phyloP scores from a whole-genome alignment of 2,888 invertebrate species.

The Metalampra italica region DNA sequence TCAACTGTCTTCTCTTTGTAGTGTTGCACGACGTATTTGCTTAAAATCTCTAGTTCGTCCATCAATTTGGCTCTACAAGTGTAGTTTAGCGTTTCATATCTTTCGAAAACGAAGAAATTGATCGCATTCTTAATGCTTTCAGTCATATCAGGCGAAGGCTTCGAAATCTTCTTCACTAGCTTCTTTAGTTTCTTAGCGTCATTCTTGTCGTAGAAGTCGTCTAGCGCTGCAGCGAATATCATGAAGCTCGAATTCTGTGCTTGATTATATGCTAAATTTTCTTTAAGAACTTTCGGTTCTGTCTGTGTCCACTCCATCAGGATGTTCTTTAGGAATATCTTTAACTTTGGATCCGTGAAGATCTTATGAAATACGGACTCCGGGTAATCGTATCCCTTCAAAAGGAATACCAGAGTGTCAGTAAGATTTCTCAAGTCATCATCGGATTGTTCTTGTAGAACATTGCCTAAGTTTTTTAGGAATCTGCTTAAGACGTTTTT shows the following conservation, averaged over 20 bases:
- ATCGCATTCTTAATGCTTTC: background rate
- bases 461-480: background rate
- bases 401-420: background rate
- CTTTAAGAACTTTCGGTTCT: background rate
- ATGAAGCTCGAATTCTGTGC: background rate
- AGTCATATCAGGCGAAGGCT: background rate
- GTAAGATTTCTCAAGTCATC: background rate
- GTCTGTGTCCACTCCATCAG: background rate
- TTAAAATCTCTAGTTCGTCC: background rate
- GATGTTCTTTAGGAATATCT: background rate
- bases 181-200: background rate
- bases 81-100: conserved; percentile 1
- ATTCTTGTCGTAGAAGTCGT: background rate
- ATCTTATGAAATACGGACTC: conserved; percentile 1
- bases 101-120: conserved; percentile 1
- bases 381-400: background rate
- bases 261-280: background rate
- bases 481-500: background rate
- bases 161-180: background rate
- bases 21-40: background rate
- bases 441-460: background rate
- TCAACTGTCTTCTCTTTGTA: background rate
- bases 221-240: background rate
- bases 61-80: background rate
- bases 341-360: background rate